phyloP scores from a whole-genome alignment of 2,888 invertebrate species.

The Lottia gigantea region DNA sequence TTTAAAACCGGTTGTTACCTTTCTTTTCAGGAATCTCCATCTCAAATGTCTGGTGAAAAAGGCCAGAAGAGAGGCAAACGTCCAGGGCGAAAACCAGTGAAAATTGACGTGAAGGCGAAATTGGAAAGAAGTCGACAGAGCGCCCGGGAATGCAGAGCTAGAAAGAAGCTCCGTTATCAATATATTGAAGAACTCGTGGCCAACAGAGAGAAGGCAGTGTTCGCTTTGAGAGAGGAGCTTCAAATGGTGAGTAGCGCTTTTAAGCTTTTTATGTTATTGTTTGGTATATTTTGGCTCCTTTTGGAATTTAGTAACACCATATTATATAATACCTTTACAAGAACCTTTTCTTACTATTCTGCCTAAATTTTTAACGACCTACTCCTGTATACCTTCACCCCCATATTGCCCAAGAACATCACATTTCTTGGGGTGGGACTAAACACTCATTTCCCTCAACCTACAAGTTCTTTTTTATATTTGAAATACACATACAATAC shows the following conservation, averaged over 20 bases:
- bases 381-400: no score
- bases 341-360: no score
- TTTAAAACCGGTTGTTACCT: background rate
- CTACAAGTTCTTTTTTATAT: no score
- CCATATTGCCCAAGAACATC: no score
- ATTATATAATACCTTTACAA: no score
- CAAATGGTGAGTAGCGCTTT: slow-evolving; percentile 78
- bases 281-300: no score
- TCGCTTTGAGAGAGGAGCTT: slow-evolving; percentile 86
- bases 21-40: background rate
- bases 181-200: slow-evolving; percentile 95
- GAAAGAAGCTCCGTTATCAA: slow-evolving; percentile 96
- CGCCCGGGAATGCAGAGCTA: slow-evolving; percentile 94
- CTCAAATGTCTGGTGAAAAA: slow-evolving; percentile 43
- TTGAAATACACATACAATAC: no score
- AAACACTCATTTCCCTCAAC: no score
- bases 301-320: no score
- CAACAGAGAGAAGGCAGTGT: slow-evolving; percentile 91
- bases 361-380: no score
- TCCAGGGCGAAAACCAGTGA: slow-evolving; percentile 82
- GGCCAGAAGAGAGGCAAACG: slow-evolving; percentile 65
- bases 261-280: no score
- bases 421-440: no score
- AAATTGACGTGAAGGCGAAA: slow-evolving; percentile 94
- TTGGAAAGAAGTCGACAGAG: slow-evolving; percentile 96